Evolutionary conservation across 1,140 invertebrate genomes (phyloP), one percentile per base, ranked within the genome.

Genomic region (Dreissena rostriformis): DNA sequence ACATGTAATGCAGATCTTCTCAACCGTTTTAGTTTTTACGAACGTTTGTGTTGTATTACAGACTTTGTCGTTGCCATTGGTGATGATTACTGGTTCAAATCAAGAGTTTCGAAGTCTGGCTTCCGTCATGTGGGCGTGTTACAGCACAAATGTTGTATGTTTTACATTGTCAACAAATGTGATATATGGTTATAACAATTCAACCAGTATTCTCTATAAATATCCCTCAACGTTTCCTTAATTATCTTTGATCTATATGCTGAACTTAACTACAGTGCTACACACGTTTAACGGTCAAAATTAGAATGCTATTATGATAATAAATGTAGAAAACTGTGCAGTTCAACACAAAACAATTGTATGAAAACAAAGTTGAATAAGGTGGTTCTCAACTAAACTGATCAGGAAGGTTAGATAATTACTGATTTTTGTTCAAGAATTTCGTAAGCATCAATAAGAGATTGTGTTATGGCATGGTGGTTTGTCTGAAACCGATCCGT

Each of bases 61-160:
- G 86, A 86, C 86, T 14, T 57, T 86, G 73, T 84, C 82, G 17
- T 49, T 86, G 5, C 86, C 86, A 15, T 53, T 86, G 4, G 78
- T 79, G 39, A 61, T 84, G 8, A 81, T 70, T 11, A 86, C 86
- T 17, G 86, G 76, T 22, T 70, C 82, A 52, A 86, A 84, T 71
- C 86, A 86, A 66, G 65, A 78, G 19, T 72, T 68, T 63, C 66
- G 49, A 49, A 65, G 75, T n/a, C 63, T 84, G n/a, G 86, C 74
- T n/a, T 76, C 81, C 8, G 70, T 81, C 10, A 75, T 84, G 63
- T 86, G 86, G 86, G 75, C 84, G 29, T 86, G 86, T 71, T 86
- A 70, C 65, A 81, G 75, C 52, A 81, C 75, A 12, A 71, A 86
- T 76, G 86, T 84, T 65, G 81, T 84, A 53, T 63, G 75, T 65